Evolutionary conservation across 2,113 vertebrate genomes (phyloP).

Genomic region (human): DNA sequence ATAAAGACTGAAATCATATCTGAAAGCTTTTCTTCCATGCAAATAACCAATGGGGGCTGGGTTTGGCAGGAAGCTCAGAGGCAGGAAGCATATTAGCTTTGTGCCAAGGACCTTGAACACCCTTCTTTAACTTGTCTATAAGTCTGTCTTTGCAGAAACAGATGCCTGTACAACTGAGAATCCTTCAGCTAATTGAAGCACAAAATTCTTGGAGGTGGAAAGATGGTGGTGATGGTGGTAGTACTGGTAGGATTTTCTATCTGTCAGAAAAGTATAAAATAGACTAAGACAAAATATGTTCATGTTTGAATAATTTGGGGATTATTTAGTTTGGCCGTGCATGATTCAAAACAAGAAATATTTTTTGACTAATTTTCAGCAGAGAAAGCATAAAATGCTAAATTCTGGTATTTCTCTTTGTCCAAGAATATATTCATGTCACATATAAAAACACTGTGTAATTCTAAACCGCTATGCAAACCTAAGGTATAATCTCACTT

Average conservation of each 20-base stretch:
- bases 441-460: background rate
- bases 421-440: background rate
- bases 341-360: background rate
- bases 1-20: background rate
- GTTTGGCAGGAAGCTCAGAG: background rate
- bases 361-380: constrained; percentile 17
- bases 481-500: constrained; percentile 27
- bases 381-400: background rate
- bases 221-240: too few relatives aligned
- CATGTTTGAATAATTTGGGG: background rate
- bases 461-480: background rate
- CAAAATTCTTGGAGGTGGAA: background rate
- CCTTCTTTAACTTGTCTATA: background rate
- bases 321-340: background rate
- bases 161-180: background rate
- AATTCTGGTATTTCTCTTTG: background rate
- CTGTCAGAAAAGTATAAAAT: background rate
- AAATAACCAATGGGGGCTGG: background rate
- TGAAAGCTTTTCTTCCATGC: background rate
- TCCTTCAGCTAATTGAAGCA: background rate
- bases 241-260: background rate
- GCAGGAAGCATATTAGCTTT: background rate
- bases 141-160: constrained; percentile 11
- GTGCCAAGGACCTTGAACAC: background rate
- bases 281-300: background rate